phyloP scores from a whole-genome alignment of 2,888 invertebrate species.

The Selenia dentaria region DNA sequence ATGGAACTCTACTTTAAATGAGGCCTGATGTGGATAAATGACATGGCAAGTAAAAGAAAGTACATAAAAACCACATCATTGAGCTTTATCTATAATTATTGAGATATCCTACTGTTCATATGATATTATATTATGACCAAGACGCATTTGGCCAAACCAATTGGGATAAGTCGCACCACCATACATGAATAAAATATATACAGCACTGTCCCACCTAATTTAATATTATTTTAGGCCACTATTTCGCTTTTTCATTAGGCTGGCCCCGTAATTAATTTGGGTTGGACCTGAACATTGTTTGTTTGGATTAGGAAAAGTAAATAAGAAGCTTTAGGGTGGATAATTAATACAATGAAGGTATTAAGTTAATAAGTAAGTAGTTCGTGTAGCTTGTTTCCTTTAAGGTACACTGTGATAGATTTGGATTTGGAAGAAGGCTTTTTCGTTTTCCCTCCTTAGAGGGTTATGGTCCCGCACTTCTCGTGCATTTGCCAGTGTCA shows the following conservation, averaged over 20 bases:
- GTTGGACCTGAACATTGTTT: conserved; percentile 18
- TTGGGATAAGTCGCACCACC: conserved; percentile 11
- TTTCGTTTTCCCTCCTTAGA: too few relatives aligned
- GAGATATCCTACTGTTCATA: conserved; percentile 2
- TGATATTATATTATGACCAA: neutral
- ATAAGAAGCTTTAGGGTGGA: conserved; percentile 2
- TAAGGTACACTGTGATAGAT: too few relatives aligned
- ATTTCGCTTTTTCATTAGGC: conserved; percentile 36
- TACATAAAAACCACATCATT: too few relatives aligned
- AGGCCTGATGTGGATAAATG: too few relatives aligned
- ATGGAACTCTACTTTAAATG: too few relatives aligned
- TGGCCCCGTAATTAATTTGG: conserved; percentile 35
- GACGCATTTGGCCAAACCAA: conserved; percentile 6
- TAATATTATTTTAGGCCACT: conserved; percentile 40
- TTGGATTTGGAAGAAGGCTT: too few relatives aligned
- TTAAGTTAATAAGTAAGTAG: neutral
- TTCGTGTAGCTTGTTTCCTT: neutral
- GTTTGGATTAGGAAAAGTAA: conserved; percentile 15
- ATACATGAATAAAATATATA: conserved; percentile 35
- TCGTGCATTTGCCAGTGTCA: too few relatives aligned
- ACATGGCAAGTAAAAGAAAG: too few relatives aligned
- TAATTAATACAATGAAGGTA: conserved; percentile 3
- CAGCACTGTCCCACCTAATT: conserved; percentile 22
- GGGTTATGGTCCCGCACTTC: too few relatives aligned
- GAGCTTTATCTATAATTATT: too few relatives aligned